A percentile compares a stretch with the other conserved stretches of the same genome.
phyloP scores from a whole-genome alignment of 2,113 vertebrate species.

The Rhadina sibilatrix region DNA sequence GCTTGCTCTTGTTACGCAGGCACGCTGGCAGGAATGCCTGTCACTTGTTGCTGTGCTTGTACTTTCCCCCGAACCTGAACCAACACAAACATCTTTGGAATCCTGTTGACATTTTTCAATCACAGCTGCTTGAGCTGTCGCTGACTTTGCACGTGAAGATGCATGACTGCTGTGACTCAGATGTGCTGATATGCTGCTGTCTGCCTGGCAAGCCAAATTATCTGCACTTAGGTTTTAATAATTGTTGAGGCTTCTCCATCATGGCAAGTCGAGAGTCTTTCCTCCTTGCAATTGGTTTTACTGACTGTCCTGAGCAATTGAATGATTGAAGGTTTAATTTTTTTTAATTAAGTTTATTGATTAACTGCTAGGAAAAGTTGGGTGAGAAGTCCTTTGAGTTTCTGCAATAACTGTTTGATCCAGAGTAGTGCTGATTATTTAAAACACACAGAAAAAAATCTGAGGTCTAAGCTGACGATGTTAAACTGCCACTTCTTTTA shows the following conservation, averaged over 20 bases:
- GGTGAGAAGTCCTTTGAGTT: background rate
- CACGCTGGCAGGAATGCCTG: background rate
- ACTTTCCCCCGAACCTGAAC: background rate
- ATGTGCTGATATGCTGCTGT: background rate
- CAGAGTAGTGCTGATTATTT: background rate
- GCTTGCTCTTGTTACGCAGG: accelerated
- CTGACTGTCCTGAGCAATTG: background rate
- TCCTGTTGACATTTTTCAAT: background rate
- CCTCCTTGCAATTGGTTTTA: background rate
- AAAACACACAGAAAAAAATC: background rate
- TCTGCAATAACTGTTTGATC: background rate
- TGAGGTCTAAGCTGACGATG: background rate
- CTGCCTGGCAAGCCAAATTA: background rate
- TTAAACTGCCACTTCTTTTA: background rate
- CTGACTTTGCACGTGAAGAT: background rate
- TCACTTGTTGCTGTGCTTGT: background rate
- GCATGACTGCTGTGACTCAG: background rate
- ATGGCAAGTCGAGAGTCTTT: background rate
- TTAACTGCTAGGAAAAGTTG: background rate
- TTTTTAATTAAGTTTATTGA: background rate
- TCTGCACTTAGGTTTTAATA: background rate
- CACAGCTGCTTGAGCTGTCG: background rate
- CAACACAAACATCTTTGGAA: background rate
- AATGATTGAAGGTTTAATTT: background rate
- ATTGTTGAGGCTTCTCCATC: background rate